A percentile compares a stretch with the other conserved stretches of the same genome.
phyloP scores from a whole-genome alignment of 2,113 vertebrate species.

The Caranx melampygus region DNA sequence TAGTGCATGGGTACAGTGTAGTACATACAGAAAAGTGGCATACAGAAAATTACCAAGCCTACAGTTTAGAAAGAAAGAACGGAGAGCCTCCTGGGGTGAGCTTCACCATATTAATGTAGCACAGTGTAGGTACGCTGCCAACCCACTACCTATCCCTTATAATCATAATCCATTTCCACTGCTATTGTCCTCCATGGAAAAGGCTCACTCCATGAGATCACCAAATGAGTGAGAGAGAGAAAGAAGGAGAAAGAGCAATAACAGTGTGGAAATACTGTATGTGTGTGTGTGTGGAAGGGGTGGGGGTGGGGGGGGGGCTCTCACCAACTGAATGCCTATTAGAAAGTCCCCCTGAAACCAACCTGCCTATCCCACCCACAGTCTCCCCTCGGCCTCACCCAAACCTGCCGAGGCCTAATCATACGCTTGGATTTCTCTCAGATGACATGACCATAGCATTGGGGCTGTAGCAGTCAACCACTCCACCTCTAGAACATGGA shows the following conservation, averaged over 20 bases:
- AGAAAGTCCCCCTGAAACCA: slow-evolving; percentile 70
- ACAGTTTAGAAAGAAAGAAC: slow-evolving; percentile 59
- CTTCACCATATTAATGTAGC: slow-evolving; percentile 59
- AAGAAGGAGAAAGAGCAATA: slow-evolving; percentile 49
- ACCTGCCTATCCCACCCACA: slow-evolving; percentile 61
- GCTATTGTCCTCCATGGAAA: slow-evolving; percentile 76
- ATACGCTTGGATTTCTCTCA: slow-evolving; percentile 78
- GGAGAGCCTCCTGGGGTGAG: slow-evolving; percentile 45
- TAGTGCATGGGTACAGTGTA: not conserved
- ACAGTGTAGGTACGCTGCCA: slow-evolving; percentile 50
- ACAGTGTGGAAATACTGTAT: slow-evolving; percentile 37
- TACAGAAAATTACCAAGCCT: slow-evolving; percentile 41
- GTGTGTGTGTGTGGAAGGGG: slow-evolving; percentile 19
- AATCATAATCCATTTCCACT: slow-evolving; percentile 82
- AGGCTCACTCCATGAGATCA: slow-evolving; percentile 66
- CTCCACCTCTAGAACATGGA: slow-evolving; percentile 51
- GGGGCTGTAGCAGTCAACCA: slow-evolving; percentile 56
- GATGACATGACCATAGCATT: slow-evolving; percentile 66
- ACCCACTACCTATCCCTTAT: slow-evolving; percentile 70
- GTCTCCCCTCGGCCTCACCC: slow-evolving; percentile 60
- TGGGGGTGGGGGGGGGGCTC: slow-evolving; percentile 27
- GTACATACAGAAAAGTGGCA: slow-evolving; percentile 26
- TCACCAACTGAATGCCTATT: slow-evolving; percentile 70
- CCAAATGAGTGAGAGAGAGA: slow-evolving; percentile 70
- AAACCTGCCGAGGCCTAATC: slow-evolving; percentile 71